Conservation (phyloP, 2,113 vertebrate genomes). For the Alexandromys fortis region DNA sequence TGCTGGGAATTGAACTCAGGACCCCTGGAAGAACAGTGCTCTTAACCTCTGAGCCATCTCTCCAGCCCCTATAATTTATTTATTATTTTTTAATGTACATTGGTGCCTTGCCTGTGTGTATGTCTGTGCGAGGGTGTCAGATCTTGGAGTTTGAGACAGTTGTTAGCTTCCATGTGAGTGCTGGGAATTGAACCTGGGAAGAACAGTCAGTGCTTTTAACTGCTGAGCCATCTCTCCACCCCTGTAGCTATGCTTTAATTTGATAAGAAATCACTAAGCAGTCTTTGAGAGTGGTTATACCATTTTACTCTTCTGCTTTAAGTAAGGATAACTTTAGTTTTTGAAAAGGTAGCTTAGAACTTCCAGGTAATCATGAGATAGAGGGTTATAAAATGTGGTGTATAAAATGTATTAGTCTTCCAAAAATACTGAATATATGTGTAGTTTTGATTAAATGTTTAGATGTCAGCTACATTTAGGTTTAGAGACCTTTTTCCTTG, state of each 20-base stretch:
- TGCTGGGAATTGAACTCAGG: not conserved
- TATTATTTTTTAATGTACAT: too few relatives aligned
- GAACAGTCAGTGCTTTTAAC: not conserved
- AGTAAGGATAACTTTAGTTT: slow-evolving; percentile 34
- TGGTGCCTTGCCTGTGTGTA: too few relatives aligned
- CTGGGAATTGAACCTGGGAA: too few relatives aligned
- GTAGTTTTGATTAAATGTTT: slow-evolving; percentile 25
- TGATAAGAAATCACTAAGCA: slow-evolving; percentile 26
- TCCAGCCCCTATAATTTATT: too few relatives aligned
- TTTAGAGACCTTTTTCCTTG: not conserved
- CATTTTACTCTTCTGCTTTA: slow-evolving; percentile 36
- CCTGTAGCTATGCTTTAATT: not conserved
- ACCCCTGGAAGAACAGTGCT: not conserved
- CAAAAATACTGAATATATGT: not conserved
- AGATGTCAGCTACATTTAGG: not conserved
- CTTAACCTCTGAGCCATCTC: too few relatives aligned
- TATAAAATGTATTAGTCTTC: not conserved
- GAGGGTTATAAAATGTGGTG: not conserved
- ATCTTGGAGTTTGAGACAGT: too few relatives aligned
- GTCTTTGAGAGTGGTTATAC: not conserved
- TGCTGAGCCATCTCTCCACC: not conserved
- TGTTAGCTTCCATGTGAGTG: too few relatives aligned
- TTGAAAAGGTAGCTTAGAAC: slow-evolving; percentile 19
- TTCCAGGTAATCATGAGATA: not conserved
- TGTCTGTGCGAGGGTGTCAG: too few relatives aligned